These are phyloP conservation scores for Brachionus rubens DNA, from an alignment of 1,140 invertebrate genomes.

Conservation along the genomic window DNA sequence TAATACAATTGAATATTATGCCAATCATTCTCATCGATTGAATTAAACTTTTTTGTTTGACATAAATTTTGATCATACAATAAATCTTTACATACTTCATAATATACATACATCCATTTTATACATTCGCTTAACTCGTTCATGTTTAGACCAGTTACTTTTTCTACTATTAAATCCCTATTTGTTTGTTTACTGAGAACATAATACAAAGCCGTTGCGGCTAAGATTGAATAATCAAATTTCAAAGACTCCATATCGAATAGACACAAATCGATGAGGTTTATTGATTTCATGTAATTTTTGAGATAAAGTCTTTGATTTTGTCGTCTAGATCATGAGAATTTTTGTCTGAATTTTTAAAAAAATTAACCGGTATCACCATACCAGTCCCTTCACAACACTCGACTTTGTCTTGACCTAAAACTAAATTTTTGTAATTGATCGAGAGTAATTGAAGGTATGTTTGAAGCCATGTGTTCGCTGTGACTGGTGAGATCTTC, in stretches of 20 bases:
- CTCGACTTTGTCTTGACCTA: neutral
- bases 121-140: neutral
- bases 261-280: slow-evolving; percentile 76
- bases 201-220: slow-evolving; percentile 80
- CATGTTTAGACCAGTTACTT: neutral
- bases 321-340: neutral
- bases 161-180: neutral
- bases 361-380: slow-evolving; percentile 8
- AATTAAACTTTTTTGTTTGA: slow-evolving; percentile 7
- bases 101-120: slow-evolving; percentile 28
- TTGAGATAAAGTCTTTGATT: neutral
- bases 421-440: neutral
- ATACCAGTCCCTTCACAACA: neutral
- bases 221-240: slow-evolving; percentile 78
- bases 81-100: slow-evolving; percentile 8
- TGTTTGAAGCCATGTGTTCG: slow-evolving; percentile 82
- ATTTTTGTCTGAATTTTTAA: slow-evolving; percentile 34
- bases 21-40: slow-evolving; percentile 4
- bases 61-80: neutral
- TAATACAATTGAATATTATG: slow-evolving; percentile 44
- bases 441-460: slow-evolving; percentile 77
- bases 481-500: slow-evolving; percentile 82
- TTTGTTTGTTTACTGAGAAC: slow-evolving; percentile 53
- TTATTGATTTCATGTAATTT: neutral
- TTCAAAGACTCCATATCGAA: slow-evolving; percentile 76